These are phyloP conservation scores for Drosophila ustulata DNA, from an alignment of 2,888 invertebrate genomes.

Conservation along the genomic window DNA sequence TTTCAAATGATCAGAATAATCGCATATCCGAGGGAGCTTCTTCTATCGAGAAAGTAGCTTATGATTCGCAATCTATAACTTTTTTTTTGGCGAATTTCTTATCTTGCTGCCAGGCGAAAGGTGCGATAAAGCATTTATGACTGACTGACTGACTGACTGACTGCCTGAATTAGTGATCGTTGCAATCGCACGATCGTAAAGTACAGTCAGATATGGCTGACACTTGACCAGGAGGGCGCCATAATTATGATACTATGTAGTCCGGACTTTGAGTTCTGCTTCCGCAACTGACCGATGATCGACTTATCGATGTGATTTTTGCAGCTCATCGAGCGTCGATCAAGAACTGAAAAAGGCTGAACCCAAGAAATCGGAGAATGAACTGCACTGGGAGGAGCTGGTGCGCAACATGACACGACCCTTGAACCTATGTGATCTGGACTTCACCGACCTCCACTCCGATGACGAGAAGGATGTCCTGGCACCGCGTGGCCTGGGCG, in stretches of 20 bases:
- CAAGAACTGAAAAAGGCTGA: conserved; percentile 90
- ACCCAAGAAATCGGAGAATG: conserved; percentile 95
- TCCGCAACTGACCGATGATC: conserved; percentile 14
- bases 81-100: conserved; percentile 16
- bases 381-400: conserved; percentile 97
- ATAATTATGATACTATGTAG: conserved; percentile 15
- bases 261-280: conserved; percentile 32
- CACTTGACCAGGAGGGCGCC: conserved; percentile 21
- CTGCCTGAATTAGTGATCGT: conserved; percentile 5
- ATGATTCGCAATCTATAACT: background rate
- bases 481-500: conserved; percentile 88
- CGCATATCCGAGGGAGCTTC: conserved; percentile 9
- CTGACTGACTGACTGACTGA: background rate
- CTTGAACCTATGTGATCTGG: conserved; percentile 95
- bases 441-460: conserved; percentile 96
- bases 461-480: conserved; percentile 94
- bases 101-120: conserved; percentile 58
- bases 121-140: conserved; percentile 25
- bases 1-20: background rate
- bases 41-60: conserved; percentile 28
- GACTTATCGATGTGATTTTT: conserved; percentile 7
- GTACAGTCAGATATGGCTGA: conserved; percentile 11
- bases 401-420: conserved; percentile 91
- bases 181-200: conserved; percentile 7
- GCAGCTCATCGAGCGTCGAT: conserved; percentile 90